phyloP scores from a whole-genome alignment of 2,113 vertebrate species.

The Pelvicachromis taeniatus region DNA sequence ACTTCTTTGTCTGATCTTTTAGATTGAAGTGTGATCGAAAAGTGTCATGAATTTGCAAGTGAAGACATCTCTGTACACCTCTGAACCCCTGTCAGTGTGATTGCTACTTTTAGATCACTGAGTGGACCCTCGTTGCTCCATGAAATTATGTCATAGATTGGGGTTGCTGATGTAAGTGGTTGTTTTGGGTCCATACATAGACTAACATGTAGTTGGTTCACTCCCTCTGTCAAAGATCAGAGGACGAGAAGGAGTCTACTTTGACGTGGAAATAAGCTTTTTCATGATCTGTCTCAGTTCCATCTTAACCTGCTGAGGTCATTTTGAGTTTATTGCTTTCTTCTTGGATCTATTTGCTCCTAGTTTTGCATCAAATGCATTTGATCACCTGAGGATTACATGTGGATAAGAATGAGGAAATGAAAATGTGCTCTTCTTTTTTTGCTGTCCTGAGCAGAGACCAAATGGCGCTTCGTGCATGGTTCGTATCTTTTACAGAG shows the following conservation, averaged over 20 bases:
- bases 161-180: background rate
- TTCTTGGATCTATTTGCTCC: background rate
- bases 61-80: background rate
- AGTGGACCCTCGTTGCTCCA: background rate
- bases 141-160: background rate
- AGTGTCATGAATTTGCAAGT: background rate
- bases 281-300: background rate
- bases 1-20: background rate
- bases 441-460: background rate
- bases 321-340: background rate
- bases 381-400: background rate
- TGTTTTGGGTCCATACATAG: background rate
- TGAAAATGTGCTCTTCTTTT: background rate
- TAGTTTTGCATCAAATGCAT: background rate
- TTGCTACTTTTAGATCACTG: background rate
- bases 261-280: background rate
- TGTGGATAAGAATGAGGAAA: background rate
- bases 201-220: background rate
- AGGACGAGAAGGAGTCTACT: background rate
- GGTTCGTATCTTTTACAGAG: background rate
- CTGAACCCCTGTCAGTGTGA: background rate
- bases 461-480: background rate
- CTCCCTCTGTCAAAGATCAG: background rate
- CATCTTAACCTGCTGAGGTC: background rate
- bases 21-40: background rate